These are phyloP conservation scores for Tetragnatha versicolor DNA, from an alignment of 1,140 invertebrate genomes.

Conservation along the genomic window DNA sequence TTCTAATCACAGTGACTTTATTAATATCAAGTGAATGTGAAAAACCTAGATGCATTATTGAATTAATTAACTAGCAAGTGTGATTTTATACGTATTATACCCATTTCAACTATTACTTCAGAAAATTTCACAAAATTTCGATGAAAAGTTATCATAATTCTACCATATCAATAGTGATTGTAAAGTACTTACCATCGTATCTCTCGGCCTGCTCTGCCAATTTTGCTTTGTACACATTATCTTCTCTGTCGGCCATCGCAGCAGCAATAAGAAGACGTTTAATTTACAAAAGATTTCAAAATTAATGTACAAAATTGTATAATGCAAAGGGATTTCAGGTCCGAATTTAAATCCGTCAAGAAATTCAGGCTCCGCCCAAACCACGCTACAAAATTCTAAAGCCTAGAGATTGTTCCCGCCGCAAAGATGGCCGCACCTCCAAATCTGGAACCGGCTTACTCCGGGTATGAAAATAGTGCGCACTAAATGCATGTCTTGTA, in stretches of 20 bases:
- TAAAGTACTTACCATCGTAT: conserved; percentile 78
- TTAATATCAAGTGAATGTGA: not conserved
- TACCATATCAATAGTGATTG: not conserved
- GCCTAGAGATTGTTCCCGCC: conserved; percentile 43
- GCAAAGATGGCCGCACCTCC: conserved; percentile 54
- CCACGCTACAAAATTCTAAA: conserved; percentile 49
- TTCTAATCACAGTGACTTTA: no score
- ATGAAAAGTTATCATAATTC: no score
- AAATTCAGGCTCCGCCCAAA: conserved; percentile 42
- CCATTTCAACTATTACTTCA: no score
- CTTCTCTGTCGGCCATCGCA: conserved; percentile 79
- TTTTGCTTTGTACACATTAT: conserved; percentile 96
- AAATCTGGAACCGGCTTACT: conserved; percentile 51
- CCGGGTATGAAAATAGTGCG: conserved; percentile 49
- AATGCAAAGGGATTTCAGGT: conserved; percentile 16
- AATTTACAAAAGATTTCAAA: conserved; percentile 17
- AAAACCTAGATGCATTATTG: not conserved
- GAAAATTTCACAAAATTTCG: no score
- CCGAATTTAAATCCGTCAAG: not conserved
- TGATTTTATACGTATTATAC: no score
- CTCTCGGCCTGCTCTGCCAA: conserved; percentile 94
- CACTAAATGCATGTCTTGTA: conserved; percentile 25
- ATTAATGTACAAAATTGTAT: not conserved
- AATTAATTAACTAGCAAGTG: conserved; percentile 10
- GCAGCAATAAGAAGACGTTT: not conserved